Evolutionary conservation across 2,797 vertebrate genomes (phyloP), one percentile per base, ranked within the genome.

Genomic region (Myiothlypis chrysogaster): DNA sequence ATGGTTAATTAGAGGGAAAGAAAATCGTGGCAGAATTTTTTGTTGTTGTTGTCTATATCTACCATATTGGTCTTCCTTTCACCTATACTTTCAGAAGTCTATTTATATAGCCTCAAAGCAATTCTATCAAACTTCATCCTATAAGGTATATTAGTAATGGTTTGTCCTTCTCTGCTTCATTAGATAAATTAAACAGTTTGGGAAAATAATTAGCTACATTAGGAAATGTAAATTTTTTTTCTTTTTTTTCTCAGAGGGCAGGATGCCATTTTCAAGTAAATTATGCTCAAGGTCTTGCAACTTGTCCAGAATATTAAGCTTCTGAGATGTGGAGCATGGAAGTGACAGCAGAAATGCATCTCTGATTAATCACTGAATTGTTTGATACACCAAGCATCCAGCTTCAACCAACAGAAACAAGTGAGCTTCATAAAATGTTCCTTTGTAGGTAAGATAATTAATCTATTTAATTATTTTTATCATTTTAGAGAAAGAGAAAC

Each of bases 381-480:
- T 93, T 87, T 88, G 91, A 94, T 87, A 91, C 53, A 57, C 47
- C 39, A 57, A 82, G 25, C 85, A 80, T 69, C 50, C 21, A 17
- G 32, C 66, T 65, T 55, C 76, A 57, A 19, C 34, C 35, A 52
- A 56, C 63, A 70, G 47, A 77, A 91, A 39, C 28, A 88, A 90
- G 89, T 46, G 14, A 64, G 50, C n/a, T 78, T 94, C 79, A 14
- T 37, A 46, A 69, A 70, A 88, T 57, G 49, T 91, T 95, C 92
- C 52, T 94, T 85, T 92, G 75, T 63, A 96, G 88, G 86, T 96
- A 92, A 97, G 94, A 90, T 59, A 91, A 66, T 69, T 44, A 86
- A 96, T 96, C 96, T 93, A 88, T 81, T 64, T 85, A 93, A 94
- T 97, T 90, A 17, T 76, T 81, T 63, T 92, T 95, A 87, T 95